phyloP scores from a whole-genome alignment of 2,888 invertebrate species.

The Drosophila flavopinicola region DNA sequence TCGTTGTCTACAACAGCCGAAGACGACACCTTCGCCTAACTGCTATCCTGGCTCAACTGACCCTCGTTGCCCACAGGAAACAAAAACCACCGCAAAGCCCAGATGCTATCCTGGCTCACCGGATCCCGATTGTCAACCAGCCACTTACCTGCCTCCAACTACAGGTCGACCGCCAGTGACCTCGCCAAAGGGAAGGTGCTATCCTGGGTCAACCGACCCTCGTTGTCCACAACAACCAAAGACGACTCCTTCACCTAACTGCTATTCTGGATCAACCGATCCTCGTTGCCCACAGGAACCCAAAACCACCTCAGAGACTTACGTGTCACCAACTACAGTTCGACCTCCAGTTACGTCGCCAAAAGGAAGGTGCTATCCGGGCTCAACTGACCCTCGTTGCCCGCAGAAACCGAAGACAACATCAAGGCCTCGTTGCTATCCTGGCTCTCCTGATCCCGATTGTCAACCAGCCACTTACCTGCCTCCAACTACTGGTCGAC shows the following conservation, averaged over 20 bases:
- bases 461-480: conserved; percentile 49
- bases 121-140: conserved; percentile 8
- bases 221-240: conserved; percentile 44
- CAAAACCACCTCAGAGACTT: conserved; percentile 22
- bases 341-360: conserved; percentile 27
- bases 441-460: conserved; percentile 79
- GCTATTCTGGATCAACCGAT: conserved; percentile 57
- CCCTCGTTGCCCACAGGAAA: conserved; percentile 14
- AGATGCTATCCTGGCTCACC: conserved; percentile 11
- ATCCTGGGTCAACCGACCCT: conserved; percentile 64
- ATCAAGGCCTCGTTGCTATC: conserved; percentile 54
- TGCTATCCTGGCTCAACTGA: conserved; percentile 7
- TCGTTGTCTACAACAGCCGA: conserved; percentile 2
- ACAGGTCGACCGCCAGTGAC: too few relatives aligned
- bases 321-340: neutral
- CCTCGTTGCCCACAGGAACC: conserved; percentile 57
- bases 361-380: conserved; percentile 12
- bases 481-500: conserved; percentile 18
- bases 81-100: conserved; percentile 25
- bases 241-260: conserved; percentile 26
- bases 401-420: conserved; percentile 3
- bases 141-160: too few relatives aligned
- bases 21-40: neutral
- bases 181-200: conserved; percentile 17
- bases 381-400: conserved; percentile 30